Base-by-base conservation (phyloP, 2,888 invertebrate genomes). In the Erebia aethiops region DNA sequence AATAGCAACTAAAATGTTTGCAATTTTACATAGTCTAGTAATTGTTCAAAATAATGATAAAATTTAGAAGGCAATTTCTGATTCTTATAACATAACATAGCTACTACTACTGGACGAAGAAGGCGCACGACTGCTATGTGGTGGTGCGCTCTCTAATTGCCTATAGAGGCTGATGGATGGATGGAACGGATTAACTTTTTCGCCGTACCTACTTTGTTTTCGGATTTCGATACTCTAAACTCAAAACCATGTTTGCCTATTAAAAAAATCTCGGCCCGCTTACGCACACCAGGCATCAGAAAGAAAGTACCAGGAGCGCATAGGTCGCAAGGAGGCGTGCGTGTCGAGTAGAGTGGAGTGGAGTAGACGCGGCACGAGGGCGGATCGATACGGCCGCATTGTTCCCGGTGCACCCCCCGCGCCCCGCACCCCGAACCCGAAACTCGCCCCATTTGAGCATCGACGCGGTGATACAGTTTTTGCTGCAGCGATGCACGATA, bases 341-440 rank as follows among this genome's bases (percentile, higher is more conserved):
- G 83, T 81, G 86, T 84, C 81, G 82, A 80, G 85, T 84, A 87
- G 90, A 88, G 60, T 60, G 41, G 61, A 60, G 60, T 60, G 43
- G 60, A 80, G 85, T 85, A 87, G 90, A 88, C 78, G 79, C 78
- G 79, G 77, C 71, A 78, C 76, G 81, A 81, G 86, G 87, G 87
- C 84, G 87, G 91, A 92, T 92, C 91, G 91, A 92, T 92, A 91
- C 82, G 91, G 91, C 89, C 92, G 92, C 92, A 92, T 92, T 92
- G 92, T 92, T 92, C 84, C 88, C 89, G 84, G 85, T 78, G 82
- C 35, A 35, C 80, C 77, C 78, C 85, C 78, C 82, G 78, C 80
- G 81, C 83, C 83, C 82, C 84, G 75, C 81, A 77, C 80, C 85
- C 83, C 85, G 85, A 88, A 87, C 71, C 86, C 89, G 86, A 77